Evolutionary conservation across 2,888 invertebrate species (phyloP).

Genomic region (Pammene aurita): DNA sequence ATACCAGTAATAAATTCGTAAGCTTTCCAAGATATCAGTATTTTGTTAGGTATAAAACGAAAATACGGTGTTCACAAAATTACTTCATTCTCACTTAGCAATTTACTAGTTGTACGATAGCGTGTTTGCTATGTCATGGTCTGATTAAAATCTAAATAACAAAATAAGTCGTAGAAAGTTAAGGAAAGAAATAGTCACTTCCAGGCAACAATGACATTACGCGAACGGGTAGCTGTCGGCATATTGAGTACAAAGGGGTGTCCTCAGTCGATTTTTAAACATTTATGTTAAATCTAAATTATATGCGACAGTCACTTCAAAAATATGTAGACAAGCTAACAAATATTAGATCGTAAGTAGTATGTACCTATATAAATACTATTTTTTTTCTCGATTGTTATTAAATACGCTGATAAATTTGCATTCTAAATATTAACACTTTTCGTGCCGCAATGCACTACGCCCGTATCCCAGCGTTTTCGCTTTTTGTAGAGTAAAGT

Average conservation of each 20-base stretch:
- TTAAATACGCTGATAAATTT: too few species aligned
- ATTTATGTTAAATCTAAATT: not conserved
- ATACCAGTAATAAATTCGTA: too few species aligned
- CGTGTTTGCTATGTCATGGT: conserved; percentile 15
- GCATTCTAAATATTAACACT: too few species aligned
- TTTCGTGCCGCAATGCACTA: too few species aligned
- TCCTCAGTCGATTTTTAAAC: not conserved
- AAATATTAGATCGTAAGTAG: too few species aligned
- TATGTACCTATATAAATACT: too few species aligned
- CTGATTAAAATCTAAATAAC: conserved; percentile 9
- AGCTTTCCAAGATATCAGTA: not conserved
- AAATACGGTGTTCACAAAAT: not conserved
- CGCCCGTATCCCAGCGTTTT: too few species aligned
- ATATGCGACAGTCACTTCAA: not conserved
- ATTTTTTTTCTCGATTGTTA: too few species aligned
- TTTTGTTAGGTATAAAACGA: not conserved
- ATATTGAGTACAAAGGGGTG: not conserved
- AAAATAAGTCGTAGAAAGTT: not conserved
- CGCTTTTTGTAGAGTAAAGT: too few species aligned
- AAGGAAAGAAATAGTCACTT: conserved; percentile 16
- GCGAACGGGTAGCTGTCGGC: conserved; percentile 5
- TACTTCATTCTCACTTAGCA: not conserved
- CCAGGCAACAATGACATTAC: conserved; percentile 7
- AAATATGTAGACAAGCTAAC: too few species aligned
- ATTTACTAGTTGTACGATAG: conserved; percentile 9